Conservation (phyloP, 92 coral and sea anemone genomes). For the Phymanthus crucifer region DNA sequence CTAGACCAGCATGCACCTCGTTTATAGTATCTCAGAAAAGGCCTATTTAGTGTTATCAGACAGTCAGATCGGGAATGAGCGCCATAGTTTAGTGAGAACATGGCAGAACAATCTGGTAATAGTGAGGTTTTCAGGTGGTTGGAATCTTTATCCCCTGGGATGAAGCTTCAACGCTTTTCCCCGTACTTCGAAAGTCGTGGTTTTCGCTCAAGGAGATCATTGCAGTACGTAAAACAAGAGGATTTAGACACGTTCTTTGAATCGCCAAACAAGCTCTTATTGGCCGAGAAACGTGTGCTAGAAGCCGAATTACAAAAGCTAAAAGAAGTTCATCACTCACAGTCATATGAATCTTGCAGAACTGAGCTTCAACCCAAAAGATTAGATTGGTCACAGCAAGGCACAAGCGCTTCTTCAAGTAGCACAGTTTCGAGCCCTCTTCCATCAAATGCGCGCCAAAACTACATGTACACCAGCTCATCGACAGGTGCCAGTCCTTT, state of each 20-base stretch:
- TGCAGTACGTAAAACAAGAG: conserved; percentile 32
- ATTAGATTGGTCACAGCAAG: conserved; percentile 25
- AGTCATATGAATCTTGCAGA: conserved; percentile 10
- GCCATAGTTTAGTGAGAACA: too few relatives aligned
- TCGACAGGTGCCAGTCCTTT: conserved; percentile 12
- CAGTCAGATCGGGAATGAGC: too few relatives aligned
- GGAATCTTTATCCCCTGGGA: conserved; percentile 39
- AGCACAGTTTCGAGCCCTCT: neutral
- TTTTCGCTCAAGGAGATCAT: conserved; percentile 36
- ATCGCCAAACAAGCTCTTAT: conserved; percentile 35
- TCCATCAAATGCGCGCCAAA: conserved; percentile 7
- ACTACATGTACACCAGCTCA: neutral
- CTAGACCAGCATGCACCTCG: too few relatives aligned
- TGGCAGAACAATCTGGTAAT: neutral
- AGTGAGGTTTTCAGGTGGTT: conserved; percentile 37
- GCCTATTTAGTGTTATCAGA: too few relatives aligned
- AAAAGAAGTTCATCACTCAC: conserved; percentile 14
- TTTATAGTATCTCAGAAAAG: neutral
- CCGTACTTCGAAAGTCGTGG: conserved; percentile 14
- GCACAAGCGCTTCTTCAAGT: conserved; percentile 10
- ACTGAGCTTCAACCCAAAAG: conserved; percentile 23
- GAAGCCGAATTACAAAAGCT: conserved; percentile 32
- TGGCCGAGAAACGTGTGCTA: conserved; percentile 36
- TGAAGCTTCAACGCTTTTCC: conserved; percentile 13
- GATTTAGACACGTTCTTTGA: conserved; percentile 37